phyloP scores from a whole-genome alignment of 2,888 invertebrate species.

The Sycophila texana region DNA sequence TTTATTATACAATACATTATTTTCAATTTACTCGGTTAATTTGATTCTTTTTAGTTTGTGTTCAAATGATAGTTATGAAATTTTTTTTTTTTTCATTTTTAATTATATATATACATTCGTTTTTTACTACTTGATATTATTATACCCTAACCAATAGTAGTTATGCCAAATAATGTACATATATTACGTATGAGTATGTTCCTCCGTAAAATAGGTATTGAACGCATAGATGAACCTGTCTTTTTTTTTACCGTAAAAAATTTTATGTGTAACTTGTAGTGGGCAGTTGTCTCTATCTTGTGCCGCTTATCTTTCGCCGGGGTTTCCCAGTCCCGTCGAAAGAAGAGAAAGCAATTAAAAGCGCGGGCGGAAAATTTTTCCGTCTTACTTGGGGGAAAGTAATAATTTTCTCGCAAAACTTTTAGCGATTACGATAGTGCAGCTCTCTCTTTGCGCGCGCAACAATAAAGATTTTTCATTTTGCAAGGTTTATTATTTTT shows the following conservation, averaged over 20 bases:
- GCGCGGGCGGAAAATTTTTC: too few species aligned
- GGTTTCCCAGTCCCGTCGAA: neutral
- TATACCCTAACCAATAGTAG: neutral
- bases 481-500: too few species aligned
- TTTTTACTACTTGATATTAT: neutral
- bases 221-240: slow-evolving; percentile 3
- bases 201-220: slow-evolving; percentile 5
- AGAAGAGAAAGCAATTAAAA: slow-evolving; percentile 4
- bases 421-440: too few species aligned
- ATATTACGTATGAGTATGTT: slow-evolving; percentile 35
- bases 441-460: too few species aligned
- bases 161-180: slow-evolving; percentile 23
- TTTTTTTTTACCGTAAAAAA: neutral
- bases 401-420: too few species aligned
- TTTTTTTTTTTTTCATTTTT: neutral
- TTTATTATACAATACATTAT: slow-evolving; percentile 31
- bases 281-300: neutral
- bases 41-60: neutral
- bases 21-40: slow-evolving; percentile 34
- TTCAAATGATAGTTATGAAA: neutral
- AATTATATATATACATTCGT: neutral
- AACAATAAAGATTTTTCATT: too few species aligned
- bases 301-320: neutral
- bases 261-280: neutral
- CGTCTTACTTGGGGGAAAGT: too few species aligned